Conservation (phyloP, 2,797 vertebrate species). For the Sparidentex hasta region DNA sequence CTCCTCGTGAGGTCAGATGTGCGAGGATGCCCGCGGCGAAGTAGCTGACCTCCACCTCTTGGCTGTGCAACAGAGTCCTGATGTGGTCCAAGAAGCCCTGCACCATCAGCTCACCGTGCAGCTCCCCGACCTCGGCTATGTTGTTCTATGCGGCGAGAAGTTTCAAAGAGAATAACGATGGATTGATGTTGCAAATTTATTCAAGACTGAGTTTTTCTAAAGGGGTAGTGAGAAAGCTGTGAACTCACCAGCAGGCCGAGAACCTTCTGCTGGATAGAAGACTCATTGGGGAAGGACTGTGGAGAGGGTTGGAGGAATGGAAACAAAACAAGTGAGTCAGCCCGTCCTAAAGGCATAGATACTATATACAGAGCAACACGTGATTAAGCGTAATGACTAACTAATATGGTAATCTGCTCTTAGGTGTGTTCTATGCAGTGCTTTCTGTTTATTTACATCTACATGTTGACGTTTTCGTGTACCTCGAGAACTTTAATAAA, state of each 20-base stretch:
- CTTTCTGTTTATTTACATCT: not conserved
- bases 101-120: constrained; percentile 97
- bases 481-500: constrained; percentile 99
- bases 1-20: constrained; percentile 95
- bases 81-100: constrained; percentile 98
- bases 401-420: not conserved
- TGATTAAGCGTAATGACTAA: constrained; percentile 26
- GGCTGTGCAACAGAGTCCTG: constrained; percentile 92
- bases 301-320: constrained; percentile 48
- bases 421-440: not conserved
- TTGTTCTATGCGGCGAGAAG: constrained; percentile 89
- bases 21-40: constrained; percentile 98
- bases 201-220: not conserved
- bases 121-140: constrained; percentile 97
- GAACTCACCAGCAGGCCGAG: constrained; percentile 95
- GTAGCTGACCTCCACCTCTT: constrained; percentile 99
- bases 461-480: constrained; percentile 7
- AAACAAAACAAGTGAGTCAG: constrained; percentile 65
- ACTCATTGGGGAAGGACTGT: constrained; percentile 97
- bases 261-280: constrained; percentile 99
- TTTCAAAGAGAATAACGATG: too few relatives aligned
- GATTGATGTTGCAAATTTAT: constrained; percentile 2
- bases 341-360: constrained; percentile 8
- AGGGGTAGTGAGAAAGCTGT: not conserved
- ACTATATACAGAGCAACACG: constrained; percentile 16